Percentiles rank a stretch among this genome's conserved stretches.
Evolutionary conservation across 2,888 invertebrate species (phyloP).

Genomic region (Celastrina argiolus): DNA sequence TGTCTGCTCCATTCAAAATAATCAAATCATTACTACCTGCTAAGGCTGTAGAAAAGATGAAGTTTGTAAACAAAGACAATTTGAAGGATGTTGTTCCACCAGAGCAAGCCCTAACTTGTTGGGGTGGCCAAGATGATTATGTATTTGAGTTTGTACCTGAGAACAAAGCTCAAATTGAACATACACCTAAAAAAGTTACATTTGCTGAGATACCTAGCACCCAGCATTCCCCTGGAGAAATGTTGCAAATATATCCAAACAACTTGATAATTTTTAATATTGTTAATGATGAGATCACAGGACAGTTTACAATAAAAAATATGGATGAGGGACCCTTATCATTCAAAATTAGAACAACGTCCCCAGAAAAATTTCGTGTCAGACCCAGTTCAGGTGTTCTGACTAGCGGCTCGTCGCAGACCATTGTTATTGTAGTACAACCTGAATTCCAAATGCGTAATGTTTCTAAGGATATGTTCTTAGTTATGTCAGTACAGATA

Average conservation of each 20-base stretch:
- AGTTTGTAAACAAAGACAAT: conserved; percentile 86
- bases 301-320: conserved; percentile 84
- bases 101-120: conserved; percentile 85
- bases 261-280: conserved; percentile 84
- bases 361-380: conserved; percentile 96
- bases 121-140: conserved; percentile 90
- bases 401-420: conserved; percentile 79
- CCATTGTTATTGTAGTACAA: conserved; percentile 85
- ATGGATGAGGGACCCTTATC: conserved; percentile 73
- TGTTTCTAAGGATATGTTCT: conserved; percentile 89
- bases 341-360: conserved; percentile 94
- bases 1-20: conserved; percentile 94
- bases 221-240: conserved; percentile 68
- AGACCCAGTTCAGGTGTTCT: conserved; percentile 91
- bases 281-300: conserved; percentile 82
- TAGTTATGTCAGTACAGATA: conserved; percentile 88
- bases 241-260: conserved; percentile 81
- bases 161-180: conserved; percentile 47
- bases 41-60: conserved; percentile 92
- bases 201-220: conserved; percentile 53
- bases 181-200: conserved; percentile 56
- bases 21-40: conserved; percentile 92
- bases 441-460: conserved; percentile 83
- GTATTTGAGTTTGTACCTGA: conserved; percentile 85
- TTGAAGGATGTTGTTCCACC: conserved; percentile 85